Conservation (phyloP, 2,888 invertebrate genomes). For the Polydrusus tereticollis region DNA sequence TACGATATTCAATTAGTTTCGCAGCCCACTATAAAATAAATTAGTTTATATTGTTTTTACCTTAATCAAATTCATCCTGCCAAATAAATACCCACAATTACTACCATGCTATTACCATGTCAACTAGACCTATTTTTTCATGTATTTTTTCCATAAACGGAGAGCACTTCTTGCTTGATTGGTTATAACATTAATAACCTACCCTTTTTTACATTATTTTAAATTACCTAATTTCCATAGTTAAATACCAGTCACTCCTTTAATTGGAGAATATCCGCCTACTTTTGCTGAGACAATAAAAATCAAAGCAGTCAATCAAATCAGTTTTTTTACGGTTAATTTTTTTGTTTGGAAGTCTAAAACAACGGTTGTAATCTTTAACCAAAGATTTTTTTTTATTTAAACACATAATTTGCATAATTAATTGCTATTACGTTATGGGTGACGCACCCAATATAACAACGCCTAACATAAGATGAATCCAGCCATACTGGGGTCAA, state of each 20-base stretch:
- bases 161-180: background rate
- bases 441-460: too few species aligned
- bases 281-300: conserved; percentile 19
- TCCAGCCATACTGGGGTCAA: too few species aligned
- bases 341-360: conserved; percentile 3
- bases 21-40: conserved; percentile 3
- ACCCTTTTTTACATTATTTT: conserved; percentile 8
- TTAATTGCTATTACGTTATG: too few species aligned
- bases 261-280: conserved; percentile 16
- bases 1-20: background rate
- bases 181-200: background rate
- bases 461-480: too few species aligned
- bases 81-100: background rate
- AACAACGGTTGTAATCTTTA: background rate
- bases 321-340: conserved; percentile 16
- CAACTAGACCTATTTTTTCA: background rate
- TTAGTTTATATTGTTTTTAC: conserved; percentile 4
- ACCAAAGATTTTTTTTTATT: too few species aligned
- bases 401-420: too few species aligned
- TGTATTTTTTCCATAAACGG: background rate
- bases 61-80: background rate
- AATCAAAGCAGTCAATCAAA: conserved; percentile 30
- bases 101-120: too few species aligned
- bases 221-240: conserved; percentile 19
- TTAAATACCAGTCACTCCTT: conserved; percentile 20